Base-by-base conservation (phyloP, 2,888 invertebrate species). In the Epicampocera succincta region DNA sequence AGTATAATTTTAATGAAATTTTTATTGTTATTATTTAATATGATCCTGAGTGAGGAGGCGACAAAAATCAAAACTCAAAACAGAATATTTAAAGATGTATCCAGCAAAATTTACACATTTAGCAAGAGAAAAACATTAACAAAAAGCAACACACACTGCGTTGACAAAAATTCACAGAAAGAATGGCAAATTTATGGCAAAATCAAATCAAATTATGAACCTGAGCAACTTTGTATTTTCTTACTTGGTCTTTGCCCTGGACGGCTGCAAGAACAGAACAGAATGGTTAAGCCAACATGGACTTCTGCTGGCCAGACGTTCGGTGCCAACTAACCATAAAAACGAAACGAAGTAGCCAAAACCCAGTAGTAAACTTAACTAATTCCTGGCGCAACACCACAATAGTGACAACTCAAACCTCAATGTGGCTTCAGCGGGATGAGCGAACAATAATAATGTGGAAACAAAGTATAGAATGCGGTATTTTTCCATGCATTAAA, bases 371-470 rank as follows among this genome's bases (percentile, higher is more conserved):
- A 58, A 68, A 68, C n/a, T 56, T 56, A 76, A 76, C 72, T 72
- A 81, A 76, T 72, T 73, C 72, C 33, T 54, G 33, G 54, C 72
- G 68, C 72, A 72, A 40, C 60, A 66, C 15, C 50, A 65, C 19
- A 56, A 50, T 58, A 66, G 65, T 75, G 50, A 40, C 48, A 58
- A 29, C 12, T 13, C 17, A 33, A 48, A 68, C 54, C 48, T 19
- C 17, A 68, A 42, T 6, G n/a, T 21, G 13, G 25, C 44, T 25
- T n/a, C n/a, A n/a, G 46, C 15, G 29, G 17, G 15, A 54, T 13
- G 38, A 66, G 40, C 33, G 21, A 50, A 56, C 3, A 33, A 8
- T 58, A 40, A 50, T 33, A 29, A 40, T 66, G 29, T n/a, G 15
- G 21, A 58, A 48, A 48, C 42, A 19, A 61, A 61, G 60, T 69